These are phyloP conservation scores for Mythimna lalbum DNA, from an alignment of 2,888 invertebrate genomes.

Conservation along the genomic window DNA sequence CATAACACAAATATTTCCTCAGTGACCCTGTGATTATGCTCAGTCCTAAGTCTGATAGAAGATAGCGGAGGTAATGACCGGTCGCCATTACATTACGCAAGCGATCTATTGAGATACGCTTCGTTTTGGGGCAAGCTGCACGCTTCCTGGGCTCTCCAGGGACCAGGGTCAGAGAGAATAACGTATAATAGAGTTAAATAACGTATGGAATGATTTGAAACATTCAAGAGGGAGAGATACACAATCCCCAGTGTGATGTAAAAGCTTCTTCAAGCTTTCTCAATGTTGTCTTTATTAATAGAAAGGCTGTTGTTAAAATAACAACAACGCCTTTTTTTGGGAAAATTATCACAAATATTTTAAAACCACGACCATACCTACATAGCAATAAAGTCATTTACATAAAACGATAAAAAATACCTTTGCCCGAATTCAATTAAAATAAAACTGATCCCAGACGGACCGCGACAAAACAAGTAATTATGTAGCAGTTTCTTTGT, in stretches of 20 bases:
- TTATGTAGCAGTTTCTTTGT: slow-evolving; percentile 13
- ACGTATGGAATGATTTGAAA: background rate
- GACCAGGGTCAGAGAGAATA: slow-evolving; percentile 19
- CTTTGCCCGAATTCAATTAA: slow-evolving; percentile 15
- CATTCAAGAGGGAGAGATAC: background rate
- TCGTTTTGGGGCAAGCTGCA: slow-evolving; percentile 52
- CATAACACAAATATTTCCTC: background rate
- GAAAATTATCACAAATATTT: background rate
- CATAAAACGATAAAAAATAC: slow-evolving; percentile 7
- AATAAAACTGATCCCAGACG: slow-evolving; percentile 14
- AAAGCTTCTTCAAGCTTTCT: background rate
- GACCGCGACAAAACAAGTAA: slow-evolving; percentile 26
- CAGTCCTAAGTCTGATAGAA: background rate
- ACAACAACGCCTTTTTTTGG: background rate
- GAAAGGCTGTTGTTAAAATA: background rate
- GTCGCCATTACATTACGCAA: slow-evolving; percentile 29
- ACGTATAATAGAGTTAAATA: background rate
- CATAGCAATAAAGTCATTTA: background rate
- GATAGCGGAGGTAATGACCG: slow-evolving; percentile 39
- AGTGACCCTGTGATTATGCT: background rate
- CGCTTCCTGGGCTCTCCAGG: slow-evolving; percentile 28
- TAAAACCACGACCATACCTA: background rate
- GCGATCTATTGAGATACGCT: slow-evolving; percentile 59
- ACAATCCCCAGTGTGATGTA: background rate
- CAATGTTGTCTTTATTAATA: background rate